phyloP scores from a whole-genome alignment of 2,888 invertebrate species.

The Pristionchus japonicus region DNA sequence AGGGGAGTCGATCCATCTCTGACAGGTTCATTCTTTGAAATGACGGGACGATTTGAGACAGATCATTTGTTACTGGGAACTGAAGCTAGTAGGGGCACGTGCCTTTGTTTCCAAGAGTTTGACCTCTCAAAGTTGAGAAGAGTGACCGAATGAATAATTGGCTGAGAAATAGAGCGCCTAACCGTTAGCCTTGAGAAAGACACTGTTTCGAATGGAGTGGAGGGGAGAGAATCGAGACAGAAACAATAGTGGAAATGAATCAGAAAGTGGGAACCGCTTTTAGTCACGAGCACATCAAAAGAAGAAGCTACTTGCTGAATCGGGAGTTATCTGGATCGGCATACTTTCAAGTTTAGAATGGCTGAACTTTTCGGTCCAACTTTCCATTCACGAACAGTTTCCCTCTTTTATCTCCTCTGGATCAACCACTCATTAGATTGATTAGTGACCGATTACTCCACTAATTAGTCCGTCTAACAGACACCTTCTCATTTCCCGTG shows the following conservation, averaged over 20 bases:
- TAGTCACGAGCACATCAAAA: constrained; percentile 12
- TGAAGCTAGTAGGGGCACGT: not conserved
- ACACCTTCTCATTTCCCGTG: not conserved
- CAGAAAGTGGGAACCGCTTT: not conserved
- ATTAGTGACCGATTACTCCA: not conserved
- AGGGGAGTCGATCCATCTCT: constrained; percentile 21
- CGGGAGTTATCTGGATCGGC: constrained; percentile 25
- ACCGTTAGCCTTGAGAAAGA: constrained; percentile 20
- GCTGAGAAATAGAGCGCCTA: constrained; percentile 26
- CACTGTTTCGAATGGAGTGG: not conserved
- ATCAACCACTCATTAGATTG: not conserved
- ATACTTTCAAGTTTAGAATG: not conserved
- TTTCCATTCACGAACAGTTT: too few species aligned
- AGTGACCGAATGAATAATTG: constrained; percentile 35
- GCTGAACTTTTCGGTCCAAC: not conserved
- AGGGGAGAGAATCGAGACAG: not conserved
- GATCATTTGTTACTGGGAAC: constrained; percentile 13
- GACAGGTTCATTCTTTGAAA: constrained; percentile 11
- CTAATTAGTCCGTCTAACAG: not conserved
- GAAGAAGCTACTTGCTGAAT: constrained; percentile 17
- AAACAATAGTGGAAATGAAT: constrained; percentile 17
- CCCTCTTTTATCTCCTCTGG: not conserved
- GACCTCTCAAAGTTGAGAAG: not conserved
- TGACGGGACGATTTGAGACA: not conserved
- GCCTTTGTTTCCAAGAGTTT: not conserved